Base-by-base conservation (phyloP, 2,113 vertebrate species). In the Phoenicopterus ruber region DNA sequence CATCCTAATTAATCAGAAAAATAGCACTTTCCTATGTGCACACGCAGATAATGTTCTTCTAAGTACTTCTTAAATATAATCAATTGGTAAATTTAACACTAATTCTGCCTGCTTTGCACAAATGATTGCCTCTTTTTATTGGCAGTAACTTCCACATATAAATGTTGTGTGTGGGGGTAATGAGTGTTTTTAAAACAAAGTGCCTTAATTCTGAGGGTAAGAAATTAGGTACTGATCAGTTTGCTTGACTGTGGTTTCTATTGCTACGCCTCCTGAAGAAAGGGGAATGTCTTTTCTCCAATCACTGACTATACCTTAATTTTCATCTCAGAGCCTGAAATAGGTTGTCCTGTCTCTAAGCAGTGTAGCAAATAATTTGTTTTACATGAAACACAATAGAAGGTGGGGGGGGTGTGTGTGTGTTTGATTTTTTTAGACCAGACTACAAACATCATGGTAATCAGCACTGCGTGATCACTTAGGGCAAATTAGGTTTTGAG, bases 401-500 rank as follows among this genome's bases (percentile, higher is more conserved):
- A 46, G 17, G 14, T 25, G 89, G 36, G 24, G 28, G 7, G 9
- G 2, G 3, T 19, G 11, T 2, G 2, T 49, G 16, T 2, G 2
- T 44, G 15, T 66, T 50, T 69, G 49, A 11, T 31, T 76, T 31
- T 76, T 86, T 55, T 36, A 84, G 44, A 81, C 4, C 47, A 77
- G 47, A 38, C 20, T 29, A 26, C 34, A 49, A 34, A 49, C 7
- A 4, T 71, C 17, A 4, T 10, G 7, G 49, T 62, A 38, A 57
- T 15, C 34, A 58, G 16, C 2, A 2, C 38, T 59, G 18, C 0
- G 0, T 54, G 38, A 54, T 76, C 11, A 11, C 38, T 76, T 49
- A 40, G 47, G 58, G 76, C 5, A 44, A 86, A 76, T 67, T 19
- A 26, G 14, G 10, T 25, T 88, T 74, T 36, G 28, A 8, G 22